Conservation (phyloP, 2,888 invertebrate genomes). For the Idaea straminata region DNA sequence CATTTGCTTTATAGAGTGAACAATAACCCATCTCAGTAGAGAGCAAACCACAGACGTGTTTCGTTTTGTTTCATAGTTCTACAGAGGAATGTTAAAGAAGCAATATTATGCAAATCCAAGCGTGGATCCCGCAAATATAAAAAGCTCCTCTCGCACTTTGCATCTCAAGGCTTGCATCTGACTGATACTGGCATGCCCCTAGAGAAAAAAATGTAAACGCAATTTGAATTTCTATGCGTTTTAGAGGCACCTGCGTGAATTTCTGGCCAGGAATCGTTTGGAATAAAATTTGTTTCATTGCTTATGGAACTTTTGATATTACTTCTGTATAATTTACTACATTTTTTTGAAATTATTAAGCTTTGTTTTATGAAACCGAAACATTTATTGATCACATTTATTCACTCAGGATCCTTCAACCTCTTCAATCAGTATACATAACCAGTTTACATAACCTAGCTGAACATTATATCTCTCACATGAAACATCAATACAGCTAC, state of each 20-base stretch:
- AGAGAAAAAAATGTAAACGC: conserved; percentile 73
- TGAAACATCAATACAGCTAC: not conserved
- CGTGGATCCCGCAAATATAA: conserved; percentile 76
- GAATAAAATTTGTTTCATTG: conserved; percentile 11
- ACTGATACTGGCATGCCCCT: conserved; percentile 71
- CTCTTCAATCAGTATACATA: too few relatives aligned
- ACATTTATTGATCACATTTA: too few relatives aligned
- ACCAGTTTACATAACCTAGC: too few relatives aligned
- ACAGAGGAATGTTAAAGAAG: conserved; percentile 75
- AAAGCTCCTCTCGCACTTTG: conserved; percentile 77
- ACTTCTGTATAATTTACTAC: not conserved
- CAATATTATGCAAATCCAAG: conserved; percentile 79
- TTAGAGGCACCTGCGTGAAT: conserved; percentile 63
- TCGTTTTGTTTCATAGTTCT: conserved; percentile 58
- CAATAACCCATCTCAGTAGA: conserved; percentile 23
- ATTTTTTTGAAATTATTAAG: not conserved
- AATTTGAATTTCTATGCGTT: conserved; percentile 77
- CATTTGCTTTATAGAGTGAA: not conserved
- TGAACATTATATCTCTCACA: not conserved
- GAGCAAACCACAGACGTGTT: conserved; percentile 41
- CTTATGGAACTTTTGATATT: not conserved
- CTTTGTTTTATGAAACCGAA: too few relatives aligned
- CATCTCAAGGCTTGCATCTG: conserved; percentile 78
- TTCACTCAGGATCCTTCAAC: too few relatives aligned
- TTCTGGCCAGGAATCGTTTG: conserved; percentile 23